phyloP scores from a whole-genome alignment of 2,888 invertebrate genomes.

The Andrena bicolor region DNA sequence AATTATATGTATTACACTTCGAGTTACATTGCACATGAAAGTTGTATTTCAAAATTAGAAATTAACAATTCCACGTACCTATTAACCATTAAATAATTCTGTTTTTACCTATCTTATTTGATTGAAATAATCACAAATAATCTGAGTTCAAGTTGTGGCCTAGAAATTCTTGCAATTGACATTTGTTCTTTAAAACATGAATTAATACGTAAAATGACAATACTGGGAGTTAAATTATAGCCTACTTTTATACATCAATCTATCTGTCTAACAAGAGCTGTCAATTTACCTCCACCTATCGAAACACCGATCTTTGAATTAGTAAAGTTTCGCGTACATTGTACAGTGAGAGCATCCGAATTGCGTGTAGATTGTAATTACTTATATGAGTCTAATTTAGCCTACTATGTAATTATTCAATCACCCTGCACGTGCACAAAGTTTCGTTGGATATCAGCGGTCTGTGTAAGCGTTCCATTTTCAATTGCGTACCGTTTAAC shows the following conservation, averaged over 20 bases:
- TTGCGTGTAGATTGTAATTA: constrained; percentile 38
- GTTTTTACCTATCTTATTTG: too few species aligned
- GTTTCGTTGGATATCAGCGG: constrained; percentile 17
- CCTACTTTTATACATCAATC: not conserved
- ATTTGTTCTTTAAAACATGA: too few species aligned
- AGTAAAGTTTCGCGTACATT: constrained; percentile 18
- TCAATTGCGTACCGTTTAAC: not conserved
- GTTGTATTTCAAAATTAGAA: too few species aligned
- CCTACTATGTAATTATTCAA: constrained; percentile 19
- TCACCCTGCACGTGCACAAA: constrained; percentile 11
- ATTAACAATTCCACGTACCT: too few species aligned
- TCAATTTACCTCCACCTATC: not conserved
- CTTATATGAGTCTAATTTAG: constrained; percentile 23
- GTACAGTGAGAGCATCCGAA: not conserved
- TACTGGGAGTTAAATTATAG: not conserved
- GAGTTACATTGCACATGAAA: too few species aligned
- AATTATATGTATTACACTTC: too few species aligned
- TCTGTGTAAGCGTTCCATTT: not conserved
- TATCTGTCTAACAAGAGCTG: not conserved
- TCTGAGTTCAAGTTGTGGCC: too few species aligned
- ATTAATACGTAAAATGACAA: not conserved
- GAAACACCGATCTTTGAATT: constrained; percentile 18
- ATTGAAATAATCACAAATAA: too few species aligned
- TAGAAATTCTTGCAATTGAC: too few species aligned
- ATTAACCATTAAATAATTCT: too few species aligned